phyloP scores from a whole-genome alignment of 1,140 invertebrate genomes.

The Zaprionus davidi region DNA sequence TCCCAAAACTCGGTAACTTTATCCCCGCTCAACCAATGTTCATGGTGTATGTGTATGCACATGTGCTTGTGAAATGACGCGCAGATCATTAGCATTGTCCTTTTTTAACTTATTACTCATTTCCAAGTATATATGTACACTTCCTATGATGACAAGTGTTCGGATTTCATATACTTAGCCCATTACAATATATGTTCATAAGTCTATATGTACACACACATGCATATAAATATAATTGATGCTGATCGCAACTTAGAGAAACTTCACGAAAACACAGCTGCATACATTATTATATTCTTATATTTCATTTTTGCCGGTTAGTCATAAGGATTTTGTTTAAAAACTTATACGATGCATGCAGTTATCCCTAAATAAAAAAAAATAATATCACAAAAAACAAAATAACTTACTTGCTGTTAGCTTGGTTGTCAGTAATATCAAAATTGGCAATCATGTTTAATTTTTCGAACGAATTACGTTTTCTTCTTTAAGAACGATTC shows the following conservation, averaged over 20 bases:
- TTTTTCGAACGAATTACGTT: slow-evolving; percentile 11
- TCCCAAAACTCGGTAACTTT: slow-evolving; percentile 1
- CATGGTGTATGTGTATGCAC: neutral
- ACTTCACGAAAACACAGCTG: slow-evolving; percentile 11
- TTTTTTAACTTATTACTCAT: neutral
- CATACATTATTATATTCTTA: neutral
- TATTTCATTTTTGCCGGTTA: neutral
- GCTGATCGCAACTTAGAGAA: neutral
- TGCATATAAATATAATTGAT: neutral
- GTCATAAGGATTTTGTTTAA: neutral
- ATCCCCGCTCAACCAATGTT: neutral
- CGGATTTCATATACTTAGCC: neutral
- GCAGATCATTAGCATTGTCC: neutral
- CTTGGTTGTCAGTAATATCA: slow-evolving; percentile 72
- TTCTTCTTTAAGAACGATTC: slow-evolving; percentile 4
- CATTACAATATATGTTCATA: neutral
- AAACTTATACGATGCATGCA: neutral
- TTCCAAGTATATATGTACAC: neutral
- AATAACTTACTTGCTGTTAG: slow-evolving; percentile 77
- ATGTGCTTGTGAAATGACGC: neutral
- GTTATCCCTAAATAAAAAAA: neutral
- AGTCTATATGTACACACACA: slow-evolving; percentile 10
- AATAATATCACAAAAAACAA: slow-evolving; percentile 4
- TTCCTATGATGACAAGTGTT: neutral
- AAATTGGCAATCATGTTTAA: slow-evolving; percentile 71